These are phyloP conservation scores for Ceratothoa steindachneri DNA, from an alignment of 2,888 invertebrate genomes.

Conservation along the genomic window DNA sequence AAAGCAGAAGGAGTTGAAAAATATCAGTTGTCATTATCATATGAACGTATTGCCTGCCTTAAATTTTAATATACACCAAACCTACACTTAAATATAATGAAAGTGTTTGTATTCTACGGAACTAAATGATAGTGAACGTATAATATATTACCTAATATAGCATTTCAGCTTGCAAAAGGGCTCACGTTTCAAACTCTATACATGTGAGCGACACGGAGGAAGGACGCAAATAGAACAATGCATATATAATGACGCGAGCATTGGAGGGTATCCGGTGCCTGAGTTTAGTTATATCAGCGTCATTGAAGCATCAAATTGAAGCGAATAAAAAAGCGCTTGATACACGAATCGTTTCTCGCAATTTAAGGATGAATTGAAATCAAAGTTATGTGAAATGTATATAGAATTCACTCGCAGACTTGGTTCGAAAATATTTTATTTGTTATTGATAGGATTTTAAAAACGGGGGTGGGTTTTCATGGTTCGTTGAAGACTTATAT, in stretches of 20 bases:
- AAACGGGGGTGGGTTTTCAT: too few relatives aligned
- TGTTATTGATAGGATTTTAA: constrained; percentile 1
- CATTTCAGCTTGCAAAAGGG: too few relatives aligned
- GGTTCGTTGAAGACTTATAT: too few relatives aligned
- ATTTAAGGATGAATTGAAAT: constrained; percentile 9
- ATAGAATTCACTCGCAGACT: neutral
- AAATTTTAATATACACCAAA: too few relatives aligned
- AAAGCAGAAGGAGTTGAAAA: too few relatives aligned
- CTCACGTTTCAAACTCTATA: too few relatives aligned
- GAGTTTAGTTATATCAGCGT: constrained; percentile 10
- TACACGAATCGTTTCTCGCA: constrained; percentile 12
- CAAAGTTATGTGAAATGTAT: neutral
- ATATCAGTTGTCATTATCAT: too few relatives aligned
- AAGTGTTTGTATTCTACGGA: too few relatives aligned
- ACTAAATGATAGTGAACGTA: too few relatives aligned
- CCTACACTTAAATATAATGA: too few relatives aligned
- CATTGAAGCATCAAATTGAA: constrained; percentile 12
- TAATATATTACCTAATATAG: too few relatives aligned
- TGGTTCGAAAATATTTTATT: neutral
- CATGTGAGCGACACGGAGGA: neutral
- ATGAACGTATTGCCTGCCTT: too few relatives aligned
- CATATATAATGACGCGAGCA: constrained; percentile 12
- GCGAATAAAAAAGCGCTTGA: constrained; percentile 6
- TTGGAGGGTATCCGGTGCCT: constrained; percentile 5
- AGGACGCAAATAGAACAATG: constrained; percentile 5